Evolutionary conservation across 2,888 invertebrate species (phyloP).

Genomic region (Ischnus inquisitorius): DNA sequence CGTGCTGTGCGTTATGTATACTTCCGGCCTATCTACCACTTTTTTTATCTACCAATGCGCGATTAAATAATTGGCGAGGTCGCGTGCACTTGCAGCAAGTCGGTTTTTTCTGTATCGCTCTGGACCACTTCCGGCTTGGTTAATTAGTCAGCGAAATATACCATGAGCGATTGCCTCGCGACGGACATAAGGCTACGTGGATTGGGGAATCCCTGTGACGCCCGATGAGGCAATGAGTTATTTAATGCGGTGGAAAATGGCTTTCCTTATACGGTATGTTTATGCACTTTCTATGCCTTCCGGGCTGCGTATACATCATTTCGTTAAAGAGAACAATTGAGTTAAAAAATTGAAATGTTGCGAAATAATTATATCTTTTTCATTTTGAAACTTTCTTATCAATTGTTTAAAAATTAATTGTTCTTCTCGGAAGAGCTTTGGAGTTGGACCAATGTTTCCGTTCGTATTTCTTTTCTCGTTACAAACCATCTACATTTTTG

Average conservation of each 20-base stretch:
- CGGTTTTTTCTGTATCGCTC: conserved; percentile 44
- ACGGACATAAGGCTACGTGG: conserved; percentile 31
- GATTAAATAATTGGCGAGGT: conserved; percentile 13
- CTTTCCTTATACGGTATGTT: not conserved
- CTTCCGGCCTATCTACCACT: not conserved
- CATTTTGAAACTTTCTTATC: no score
- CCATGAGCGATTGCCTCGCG: conserved; percentile 36
- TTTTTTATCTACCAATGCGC: not conserved
- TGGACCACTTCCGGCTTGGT: conserved; percentile 61
- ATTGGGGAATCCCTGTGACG: conserved; percentile 39
- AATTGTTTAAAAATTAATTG: no score
- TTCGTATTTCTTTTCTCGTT: no score
- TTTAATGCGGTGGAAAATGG: not conserved
- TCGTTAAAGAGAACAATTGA: no score
- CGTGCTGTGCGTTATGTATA: not conserved
- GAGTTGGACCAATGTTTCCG: no score
- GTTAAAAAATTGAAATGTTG: no score
- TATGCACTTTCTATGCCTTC: no score
- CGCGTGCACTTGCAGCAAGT: conserved; percentile 4
- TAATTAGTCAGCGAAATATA: conserved; percentile 42
- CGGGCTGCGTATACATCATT: no score
- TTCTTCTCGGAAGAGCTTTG: no score
- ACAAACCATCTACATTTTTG: not conserved
- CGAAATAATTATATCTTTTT: no score
- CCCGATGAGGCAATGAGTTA: not conserved